Percentiles rank a stretch among this genome's conserved stretches.
Evolutionary conservation across 1,140 invertebrate genomes (phyloP).

Genomic region (Macrosteles quadrilineatus): DNA sequence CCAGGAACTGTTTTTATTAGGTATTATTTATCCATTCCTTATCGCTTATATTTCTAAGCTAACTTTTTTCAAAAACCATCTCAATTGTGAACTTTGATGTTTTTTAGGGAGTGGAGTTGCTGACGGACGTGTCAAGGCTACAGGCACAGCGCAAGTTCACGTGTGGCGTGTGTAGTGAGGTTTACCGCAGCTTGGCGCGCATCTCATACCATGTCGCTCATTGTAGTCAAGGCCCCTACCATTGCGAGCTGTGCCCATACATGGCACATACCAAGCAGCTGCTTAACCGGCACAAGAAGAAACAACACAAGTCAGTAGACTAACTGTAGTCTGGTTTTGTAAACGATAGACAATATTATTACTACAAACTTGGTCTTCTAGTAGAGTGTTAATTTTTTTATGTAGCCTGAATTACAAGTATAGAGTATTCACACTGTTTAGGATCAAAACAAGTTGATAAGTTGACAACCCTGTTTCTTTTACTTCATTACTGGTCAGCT

Average conservation of each 20-base stretch:
- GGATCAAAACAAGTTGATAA: too few relatives aligned
- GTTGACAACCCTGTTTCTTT: too few relatives aligned
- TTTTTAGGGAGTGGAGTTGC: constrained; percentile 28
- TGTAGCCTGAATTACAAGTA: not conserved
- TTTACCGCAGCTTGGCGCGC: constrained; percentile 41
- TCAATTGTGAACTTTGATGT: too few relatives aligned
- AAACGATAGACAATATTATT: not conserved
- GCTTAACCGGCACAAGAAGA: constrained; percentile 43
- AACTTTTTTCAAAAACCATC: too few relatives aligned
- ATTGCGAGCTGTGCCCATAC: constrained; percentile 40
- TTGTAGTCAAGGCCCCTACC: constrained; percentile 43
- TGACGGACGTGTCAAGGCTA: constrained; percentile 37
- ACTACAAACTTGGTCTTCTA: not conserved
- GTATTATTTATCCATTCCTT: too few relatives aligned
- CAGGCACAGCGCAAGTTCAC: constrained; percentile 40
- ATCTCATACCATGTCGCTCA: constrained; percentile 42
- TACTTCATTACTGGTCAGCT: too few relatives aligned
- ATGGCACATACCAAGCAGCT: constrained; percentile 36
- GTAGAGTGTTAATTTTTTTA: too few relatives aligned
- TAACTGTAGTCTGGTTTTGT: not conserved
- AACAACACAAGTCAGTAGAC: constrained; percentile 42
- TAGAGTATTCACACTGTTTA: not conserved
- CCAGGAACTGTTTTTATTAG: too few relatives aligned
- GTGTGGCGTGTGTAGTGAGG: constrained; percentile 42
- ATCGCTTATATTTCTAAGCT: too few relatives aligned